phyloP scores from a whole-genome alignment of 2,888 invertebrate species.

The Pecten maximus region DNA sequence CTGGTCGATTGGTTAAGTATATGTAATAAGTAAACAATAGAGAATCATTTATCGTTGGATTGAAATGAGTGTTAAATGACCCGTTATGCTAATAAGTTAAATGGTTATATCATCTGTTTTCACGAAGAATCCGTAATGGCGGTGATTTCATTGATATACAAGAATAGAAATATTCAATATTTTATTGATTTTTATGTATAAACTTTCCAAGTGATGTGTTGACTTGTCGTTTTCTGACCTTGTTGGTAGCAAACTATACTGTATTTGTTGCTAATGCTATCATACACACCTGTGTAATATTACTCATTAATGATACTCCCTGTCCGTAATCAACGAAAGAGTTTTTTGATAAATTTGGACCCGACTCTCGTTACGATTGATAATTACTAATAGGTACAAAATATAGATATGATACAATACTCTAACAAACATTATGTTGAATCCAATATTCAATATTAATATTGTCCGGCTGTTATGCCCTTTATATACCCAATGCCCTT shows the following conservation, averaged over 20 bases:
- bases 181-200: not conserved
- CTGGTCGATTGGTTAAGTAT: no score
- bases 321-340: no score
- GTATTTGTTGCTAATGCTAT: conserved; percentile 17
- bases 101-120: not conserved
- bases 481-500: no score
- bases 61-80: not conserved
- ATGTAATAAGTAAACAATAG: not conserved
- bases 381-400: no score
- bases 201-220: not conserved
- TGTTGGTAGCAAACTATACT: not conserved
- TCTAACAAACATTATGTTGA: no score
- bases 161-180: not conserved
- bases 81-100: not conserved
- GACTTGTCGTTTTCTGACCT: not conserved
- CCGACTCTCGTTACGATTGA: no score
- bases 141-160: not conserved
- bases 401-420: no score
- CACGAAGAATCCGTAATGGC: not conserved
- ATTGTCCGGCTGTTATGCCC: no score
- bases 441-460: no score
- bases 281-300: no score
- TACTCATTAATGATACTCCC: no score
- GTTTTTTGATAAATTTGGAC: no score
- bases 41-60: not conserved